phyloP scores from a whole-genome alignment of 2,797 vertebrate species.

The Sylvia borin region DNA sequence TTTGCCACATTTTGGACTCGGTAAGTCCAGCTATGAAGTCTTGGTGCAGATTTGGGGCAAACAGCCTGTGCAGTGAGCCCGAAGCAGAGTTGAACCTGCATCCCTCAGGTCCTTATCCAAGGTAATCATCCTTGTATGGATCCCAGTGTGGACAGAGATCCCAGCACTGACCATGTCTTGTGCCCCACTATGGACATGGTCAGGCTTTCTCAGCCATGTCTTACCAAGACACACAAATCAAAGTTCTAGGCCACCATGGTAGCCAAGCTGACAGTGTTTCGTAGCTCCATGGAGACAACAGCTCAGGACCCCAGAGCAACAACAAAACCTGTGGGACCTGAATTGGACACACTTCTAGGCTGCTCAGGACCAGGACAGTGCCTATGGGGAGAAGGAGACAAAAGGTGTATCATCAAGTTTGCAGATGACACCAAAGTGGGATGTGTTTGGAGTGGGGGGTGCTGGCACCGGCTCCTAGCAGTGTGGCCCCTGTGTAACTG shows the following conservation, averaged over 20 bases:
- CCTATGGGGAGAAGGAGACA: not conserved
- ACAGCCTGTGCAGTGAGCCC: not conserved
- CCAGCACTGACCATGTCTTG: not conserved
- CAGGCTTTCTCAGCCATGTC: not conserved
- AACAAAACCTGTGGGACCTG: not conserved
- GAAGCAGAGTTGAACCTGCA: not conserved
- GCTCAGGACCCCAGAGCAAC: not conserved
- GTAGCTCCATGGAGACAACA: not conserved
- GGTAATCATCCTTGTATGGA: not conserved
- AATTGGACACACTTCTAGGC: not conserved
- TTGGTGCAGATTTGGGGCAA: not conserved
- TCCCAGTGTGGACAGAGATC: not conserved
- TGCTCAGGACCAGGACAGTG: not conserved
- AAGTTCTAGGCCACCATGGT: not conserved
- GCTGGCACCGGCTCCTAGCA: not conserved
- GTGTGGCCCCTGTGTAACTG: not conserved
- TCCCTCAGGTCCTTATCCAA: not conserved
- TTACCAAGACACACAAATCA: not conserved
- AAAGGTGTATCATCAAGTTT: not conserved
- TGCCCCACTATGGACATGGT: not conserved
- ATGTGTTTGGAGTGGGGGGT: not conserved
- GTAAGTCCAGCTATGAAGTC: not conserved
- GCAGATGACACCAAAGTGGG: not conserved
- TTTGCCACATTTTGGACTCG: accelerated
- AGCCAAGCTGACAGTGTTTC: not conserved